Conservation (phyloP, 1,140 invertebrate species). For the Pseudomyrmex concolor region DNA sequence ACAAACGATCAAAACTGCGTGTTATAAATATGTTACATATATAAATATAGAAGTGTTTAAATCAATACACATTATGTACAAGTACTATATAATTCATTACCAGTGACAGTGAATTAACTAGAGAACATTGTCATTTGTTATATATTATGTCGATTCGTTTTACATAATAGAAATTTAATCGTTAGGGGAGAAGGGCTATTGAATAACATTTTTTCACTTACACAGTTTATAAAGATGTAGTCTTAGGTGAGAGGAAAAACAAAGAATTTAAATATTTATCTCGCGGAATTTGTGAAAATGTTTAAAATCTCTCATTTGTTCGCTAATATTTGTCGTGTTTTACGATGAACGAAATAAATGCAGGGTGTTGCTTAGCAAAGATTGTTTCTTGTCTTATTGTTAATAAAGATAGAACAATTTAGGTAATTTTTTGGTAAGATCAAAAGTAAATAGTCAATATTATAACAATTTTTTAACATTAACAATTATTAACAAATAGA, state of each 20-base stretch:
- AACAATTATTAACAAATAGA: constrained; percentile 2
- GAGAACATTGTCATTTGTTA: constrained; percentile 47
- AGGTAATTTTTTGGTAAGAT: not conserved
- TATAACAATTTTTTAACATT: constrained; percentile 7
- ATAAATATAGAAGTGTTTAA: constrained; percentile 31
- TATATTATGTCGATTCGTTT: constrained; percentile 46
- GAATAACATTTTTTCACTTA: constrained; percentile 53
- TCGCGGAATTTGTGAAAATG: constrained; percentile 30
- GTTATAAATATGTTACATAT: constrained; percentile 35
- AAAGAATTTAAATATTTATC: constrained; percentile 12
- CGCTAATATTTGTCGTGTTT: constrained; percentile 21
- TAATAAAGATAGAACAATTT: no score
- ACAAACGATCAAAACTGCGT: no score
- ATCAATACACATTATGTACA: constrained; percentile 17
- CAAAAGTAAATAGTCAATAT: not conserved
- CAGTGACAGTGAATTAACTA: constrained; percentile 42
- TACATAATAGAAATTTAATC: constrained; percentile 58
- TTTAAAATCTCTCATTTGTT: not conserved
- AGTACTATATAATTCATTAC: constrained; percentile 48
- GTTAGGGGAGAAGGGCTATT: constrained; percentile 32
- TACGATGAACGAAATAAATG: constrained; percentile 23
- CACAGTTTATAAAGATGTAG: constrained; percentile 41
- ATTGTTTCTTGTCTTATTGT: not conserved
- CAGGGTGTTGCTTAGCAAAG: constrained; percentile 6
- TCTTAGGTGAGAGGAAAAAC: not conserved